Percentiles rank a stretch among this genome's conserved stretches.
Evolutionary conservation across 2,888 invertebrate genomes (phyloP).

Genomic region (Agrotis exclamationis): DNA sequence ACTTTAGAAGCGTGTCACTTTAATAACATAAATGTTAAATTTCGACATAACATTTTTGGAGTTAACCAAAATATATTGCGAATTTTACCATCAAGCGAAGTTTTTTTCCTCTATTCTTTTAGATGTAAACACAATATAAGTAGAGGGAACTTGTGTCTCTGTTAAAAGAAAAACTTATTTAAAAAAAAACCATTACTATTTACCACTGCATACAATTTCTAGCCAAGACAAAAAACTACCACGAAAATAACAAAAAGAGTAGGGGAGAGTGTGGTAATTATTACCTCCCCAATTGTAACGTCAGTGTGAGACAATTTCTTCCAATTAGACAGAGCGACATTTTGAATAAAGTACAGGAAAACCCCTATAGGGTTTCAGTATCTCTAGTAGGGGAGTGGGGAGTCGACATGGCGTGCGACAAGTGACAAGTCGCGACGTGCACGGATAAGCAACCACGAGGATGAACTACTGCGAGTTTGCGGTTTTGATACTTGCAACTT

Average conservation of each 20-base stretch:
- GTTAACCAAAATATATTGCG: no score
- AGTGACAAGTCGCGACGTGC: constrained; percentile 87
- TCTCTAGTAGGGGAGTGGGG: constrained; percentile 70
- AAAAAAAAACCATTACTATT: background rate
- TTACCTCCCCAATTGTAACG: constrained; percentile 42
- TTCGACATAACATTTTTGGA: no score
- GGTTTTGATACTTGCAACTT: constrained; percentile 74
- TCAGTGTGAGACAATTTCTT: constrained; percentile 61
- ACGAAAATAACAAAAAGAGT: constrained; percentile 22
- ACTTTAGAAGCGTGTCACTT: background rate
- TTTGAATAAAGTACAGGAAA: constrained; percentile 76
- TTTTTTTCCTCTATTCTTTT: no score
- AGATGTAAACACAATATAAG: background rate
- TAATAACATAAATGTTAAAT: background rate
- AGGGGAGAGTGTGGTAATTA: constrained; percentile 40
- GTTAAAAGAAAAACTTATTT: background rate
- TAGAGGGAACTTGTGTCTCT: no score
- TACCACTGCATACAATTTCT: background rate
- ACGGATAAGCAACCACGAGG: constrained; percentile 83
- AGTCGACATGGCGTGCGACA: constrained; percentile 84
- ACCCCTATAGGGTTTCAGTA: constrained; percentile 80
- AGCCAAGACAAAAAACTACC: constrained; percentile 9
- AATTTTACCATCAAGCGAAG: no score
- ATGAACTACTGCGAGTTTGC: constrained; percentile 61
- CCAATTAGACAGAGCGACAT: constrained; percentile 69